Base-by-base conservation (phyloP, 1,140 invertebrate genomes). In the Muscidifurax raptorellus region DNA sequence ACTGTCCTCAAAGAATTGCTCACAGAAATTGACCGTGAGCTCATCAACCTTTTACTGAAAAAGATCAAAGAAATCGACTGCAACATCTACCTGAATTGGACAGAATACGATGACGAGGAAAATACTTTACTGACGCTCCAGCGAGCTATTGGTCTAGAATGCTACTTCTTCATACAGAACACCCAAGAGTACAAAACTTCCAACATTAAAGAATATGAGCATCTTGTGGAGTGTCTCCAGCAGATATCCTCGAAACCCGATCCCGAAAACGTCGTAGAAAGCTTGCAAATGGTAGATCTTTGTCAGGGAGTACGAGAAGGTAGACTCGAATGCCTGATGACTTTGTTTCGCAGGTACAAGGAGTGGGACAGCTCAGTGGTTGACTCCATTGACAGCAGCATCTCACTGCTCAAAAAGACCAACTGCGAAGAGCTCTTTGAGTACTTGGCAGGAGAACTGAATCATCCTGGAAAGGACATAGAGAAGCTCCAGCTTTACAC, bases 11-110 rank as follows among this genome's bases (percentile, higher is more conserved):
- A 86, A 18, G 25, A 69, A 9, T 71, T 85, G 12, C 22, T 92
- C 22, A 15, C 52, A 0, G 80, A 69, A 6, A 18, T 93, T n/a
- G 81, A 86, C 18, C 83, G 88, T 22, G 84, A 90, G 66, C 79
- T 92, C 13, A 78, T 89, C 10, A 74, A 74, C 40, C 7, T 90
- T n/a, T 83, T 92, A 12, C 32, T 90, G 22, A 89, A 79, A 12
- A 90, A 89, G 74, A 44, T 92, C 0, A 90, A 92, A 59, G 87
- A 90, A 52, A 74, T 93, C 15, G 87, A 90, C 72, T 90, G 89
- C 27, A 85, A 89, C 15, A 89, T 88, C 80, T 93, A 91, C 18
- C 30, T 93, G 0, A 85, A 77, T 7, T 93, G 92, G 92, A 88
- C 86, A 12, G 90, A 91, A 36, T 13, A 90, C 13, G 86, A 92